These are phyloP conservation scores for Steatornis caripensis DNA, from an alignment of 2,113 vertebrate genomes.

Conservation along the genomic window DNA sequence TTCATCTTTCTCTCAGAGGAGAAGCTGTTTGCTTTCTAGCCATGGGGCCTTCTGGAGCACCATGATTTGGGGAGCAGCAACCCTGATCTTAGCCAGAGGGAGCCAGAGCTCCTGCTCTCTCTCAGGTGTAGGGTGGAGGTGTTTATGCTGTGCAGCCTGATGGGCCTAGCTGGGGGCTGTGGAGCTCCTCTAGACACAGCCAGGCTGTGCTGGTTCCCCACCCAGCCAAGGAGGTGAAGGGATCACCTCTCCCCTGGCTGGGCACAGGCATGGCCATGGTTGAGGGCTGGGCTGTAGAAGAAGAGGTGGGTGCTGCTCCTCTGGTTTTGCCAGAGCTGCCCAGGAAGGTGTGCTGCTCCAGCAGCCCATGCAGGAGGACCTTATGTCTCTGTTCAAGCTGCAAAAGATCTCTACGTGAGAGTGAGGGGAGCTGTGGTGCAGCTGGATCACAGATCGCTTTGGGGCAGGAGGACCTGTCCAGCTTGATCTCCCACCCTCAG, in stretches of 20 bases:
- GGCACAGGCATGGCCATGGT: fast-evolving
- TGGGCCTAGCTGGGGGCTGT: background rate
- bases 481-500: background rate
- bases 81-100: fast-evolving
- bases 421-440: fast-evolving
- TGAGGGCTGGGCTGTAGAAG: background rate
- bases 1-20: background rate
- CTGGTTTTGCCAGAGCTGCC: too few species aligned
- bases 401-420: fast-evolving
- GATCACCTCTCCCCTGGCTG: background rate
- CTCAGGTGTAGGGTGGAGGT: fast-evolving
- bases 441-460: background rate
- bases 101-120: background rate
- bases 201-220: too few species aligned
- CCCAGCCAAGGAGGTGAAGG: fast-evolving
- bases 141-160: too few species aligned
- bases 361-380: fast-evolving
- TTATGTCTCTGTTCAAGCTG: fast-evolving
- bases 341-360: fast-evolving
- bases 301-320: too few species aligned
- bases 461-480: background rate
- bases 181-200: too few species aligned
- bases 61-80: fast-evolving
- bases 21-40: background rate
- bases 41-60: background rate